Base-by-base conservation (phyloP, 2,888 invertebrate genomes). In the Chymomyza amoena region DNA sequence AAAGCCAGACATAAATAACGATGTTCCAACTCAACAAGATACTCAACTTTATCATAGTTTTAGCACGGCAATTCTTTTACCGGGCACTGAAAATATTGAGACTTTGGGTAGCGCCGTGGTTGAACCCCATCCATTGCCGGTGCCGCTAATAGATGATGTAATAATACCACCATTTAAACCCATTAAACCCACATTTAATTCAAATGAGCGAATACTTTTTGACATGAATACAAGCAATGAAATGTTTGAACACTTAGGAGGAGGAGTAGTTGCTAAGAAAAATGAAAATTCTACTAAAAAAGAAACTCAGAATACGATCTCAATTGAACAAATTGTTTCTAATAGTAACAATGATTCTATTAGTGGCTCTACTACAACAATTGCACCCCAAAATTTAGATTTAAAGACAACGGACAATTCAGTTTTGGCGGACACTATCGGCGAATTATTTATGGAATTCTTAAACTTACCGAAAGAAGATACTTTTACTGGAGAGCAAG, bases 41-140 rank as follows among this genome's bases (percentile, higher is more conserved):
- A 75, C 90, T 75, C 76, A 90, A 0, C 90, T 89, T 63, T 95
- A 95, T 79, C 95, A 95, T 16, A 95, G 94, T 88, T 95, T 95
- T 85, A 95, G 94, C 20, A 93, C 94, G 87, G 95, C 95, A 0
- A 93, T 94, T 1, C 94, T 93, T 88, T 93, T 93, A 69, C 93
- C 94, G 2, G 93, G 94, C 54, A 90, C 93, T 7, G 93, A 93
- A 77, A 93, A 94, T 79, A 93, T 94, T 85, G 94, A 95, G 90
- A 93, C 93, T 18, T 91, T 95, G 69, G 95, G 95, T 1, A 90
- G 90, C 0, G 93, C 93, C 51, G 93, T 93, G 71, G 93, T 94
- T 0, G 94, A 93, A 84, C 94, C 95, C 10, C 95, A 95, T 90
- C 95, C 95, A 7, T 92, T 95, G 75, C 95, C 95, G 1, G 94